These are phyloP conservation scores for Cavia aperea DNA, from an alignment of 2,113 vertebrate species.

Conservation along the genomic window DNA sequence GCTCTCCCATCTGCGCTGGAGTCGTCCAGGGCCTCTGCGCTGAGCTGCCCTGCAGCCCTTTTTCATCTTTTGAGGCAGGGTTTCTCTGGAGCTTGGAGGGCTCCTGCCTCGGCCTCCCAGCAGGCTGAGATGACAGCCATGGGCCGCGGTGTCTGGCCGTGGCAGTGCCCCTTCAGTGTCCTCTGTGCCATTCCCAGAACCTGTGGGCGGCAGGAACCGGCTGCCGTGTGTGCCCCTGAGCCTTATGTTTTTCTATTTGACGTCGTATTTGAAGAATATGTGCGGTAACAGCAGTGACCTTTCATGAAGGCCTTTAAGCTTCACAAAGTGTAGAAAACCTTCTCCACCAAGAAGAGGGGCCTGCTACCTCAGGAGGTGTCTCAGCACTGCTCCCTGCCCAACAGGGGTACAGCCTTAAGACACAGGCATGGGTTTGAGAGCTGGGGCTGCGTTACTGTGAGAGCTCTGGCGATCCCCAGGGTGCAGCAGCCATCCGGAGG, in stretches of 20 bases:
- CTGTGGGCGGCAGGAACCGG: too few species aligned
- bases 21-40: not conserved
- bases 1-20: not conserved
- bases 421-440: accelerated
- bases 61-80: not conserved
- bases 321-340: accelerated
- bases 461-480: not conserved
- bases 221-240: not conserved
- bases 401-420: not conserved
- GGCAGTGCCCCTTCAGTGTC: accelerated
- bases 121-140: not conserved
- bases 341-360: accelerated
- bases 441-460: not conserved
- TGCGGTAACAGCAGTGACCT: not conserved
- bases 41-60: not conserved
- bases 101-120: not conserved
- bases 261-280: not conserved
- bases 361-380: accelerated
- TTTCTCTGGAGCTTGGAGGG: not conserved
- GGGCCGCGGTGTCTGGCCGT: not conserved
- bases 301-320: too few species aligned
- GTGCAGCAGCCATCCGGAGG: accelerated
- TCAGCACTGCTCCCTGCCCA: not conserved
- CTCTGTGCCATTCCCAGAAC: accelerated
- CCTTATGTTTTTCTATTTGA: not conserved